Conservation (phyloP, 2,113 vertebrate species). For the Embiotoca jacksoni region DNA sequence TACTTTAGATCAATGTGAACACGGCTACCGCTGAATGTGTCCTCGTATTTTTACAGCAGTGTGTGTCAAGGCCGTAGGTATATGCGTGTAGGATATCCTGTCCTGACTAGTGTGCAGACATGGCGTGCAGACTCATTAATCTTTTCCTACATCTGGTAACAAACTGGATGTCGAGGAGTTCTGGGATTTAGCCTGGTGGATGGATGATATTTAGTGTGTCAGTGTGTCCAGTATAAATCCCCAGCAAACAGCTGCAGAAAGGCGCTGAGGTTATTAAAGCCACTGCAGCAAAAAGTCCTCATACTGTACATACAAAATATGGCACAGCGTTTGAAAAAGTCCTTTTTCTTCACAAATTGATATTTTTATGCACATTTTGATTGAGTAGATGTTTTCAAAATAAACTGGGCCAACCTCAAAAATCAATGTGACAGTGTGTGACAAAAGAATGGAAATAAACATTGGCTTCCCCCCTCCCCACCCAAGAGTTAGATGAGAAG, state of each 20-base stretch:
- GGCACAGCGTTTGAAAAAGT: not conserved
- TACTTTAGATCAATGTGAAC: conserved; percentile 36
- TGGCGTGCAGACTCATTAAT: conserved; percentile 36
- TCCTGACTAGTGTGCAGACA: conserved; percentile 31
- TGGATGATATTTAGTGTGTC: conserved; percentile 13
- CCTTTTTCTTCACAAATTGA: not conserved
- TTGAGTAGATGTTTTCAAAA: no score
- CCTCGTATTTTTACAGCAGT: conserved; percentile 34
- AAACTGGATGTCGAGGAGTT: conserved; percentile 31
- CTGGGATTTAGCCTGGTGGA: conserved; percentile 37
- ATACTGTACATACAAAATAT: not conserved
- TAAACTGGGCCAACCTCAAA: no score
- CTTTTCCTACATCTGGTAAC: conserved; percentile 56
- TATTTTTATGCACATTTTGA: not conserved
- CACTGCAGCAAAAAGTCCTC: not conserved
- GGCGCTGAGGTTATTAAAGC: conserved; percentile 12
- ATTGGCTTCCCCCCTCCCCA: no score
- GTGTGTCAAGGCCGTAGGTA: conserved; percentile 49
- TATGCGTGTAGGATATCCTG: conserved; percentile 64
- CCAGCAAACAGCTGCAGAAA: conserved; percentile 34
- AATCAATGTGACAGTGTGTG: no score
- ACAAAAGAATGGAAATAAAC: no score
- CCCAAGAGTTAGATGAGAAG: no score
- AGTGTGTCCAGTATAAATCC: conserved; percentile 2
- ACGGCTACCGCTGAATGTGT: conserved; percentile 18